Base-by-base conservation (phyloP, 2,888 invertebrate genomes). In the Thymelicus sylvestris region DNA sequence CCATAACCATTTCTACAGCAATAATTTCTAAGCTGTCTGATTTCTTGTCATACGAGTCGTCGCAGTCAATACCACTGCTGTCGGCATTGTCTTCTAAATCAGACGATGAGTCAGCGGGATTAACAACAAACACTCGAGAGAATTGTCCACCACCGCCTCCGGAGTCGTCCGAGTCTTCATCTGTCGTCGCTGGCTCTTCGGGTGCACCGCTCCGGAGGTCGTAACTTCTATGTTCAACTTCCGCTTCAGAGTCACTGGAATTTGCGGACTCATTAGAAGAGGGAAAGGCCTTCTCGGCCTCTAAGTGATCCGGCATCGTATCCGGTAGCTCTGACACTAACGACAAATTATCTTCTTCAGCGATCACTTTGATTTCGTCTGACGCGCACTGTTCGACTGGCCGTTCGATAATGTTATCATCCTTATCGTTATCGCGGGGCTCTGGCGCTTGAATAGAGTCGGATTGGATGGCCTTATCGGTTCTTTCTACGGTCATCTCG, bases 111-210 rank as follows among this genome's bases (percentile, higher is more conserved):
- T 95, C 94, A 24, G 90, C 91, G 7, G 95, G 95, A 80, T 96
- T 96, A 24, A 96, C 96, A 0, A 96, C 95, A 81, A 96, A 96
- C 19, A 96, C 95, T 69, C 96, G 94, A 48, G 95, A 95, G 81
- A 96, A 96, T 65, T 88, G 84, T 2, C 92, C 90, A 84, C 95
- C 82, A 85, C 95, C 81, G 84, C 95, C 76, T 83, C 95, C 96
- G 0, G 94, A 93, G 74, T 94, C 93, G 47, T 92, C 93, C 0
- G 94, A 93, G 77, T 93, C 93, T 71, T 94, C 94, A 59, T 92
- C 90, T 0, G 94, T 85, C 5, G 95, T 93, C 57, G 92, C 90
- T 31, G 90, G 92, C 76, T 93, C 91, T 63, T 92, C 91, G 31
- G 93, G 92, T 60, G 91, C 91, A 19, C 90, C 90, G 73, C 90